These are phyloP conservation scores for Charaxes varanes DNA, from an alignment of 1,140 invertebrate species.

Conservation along the genomic window DNA sequence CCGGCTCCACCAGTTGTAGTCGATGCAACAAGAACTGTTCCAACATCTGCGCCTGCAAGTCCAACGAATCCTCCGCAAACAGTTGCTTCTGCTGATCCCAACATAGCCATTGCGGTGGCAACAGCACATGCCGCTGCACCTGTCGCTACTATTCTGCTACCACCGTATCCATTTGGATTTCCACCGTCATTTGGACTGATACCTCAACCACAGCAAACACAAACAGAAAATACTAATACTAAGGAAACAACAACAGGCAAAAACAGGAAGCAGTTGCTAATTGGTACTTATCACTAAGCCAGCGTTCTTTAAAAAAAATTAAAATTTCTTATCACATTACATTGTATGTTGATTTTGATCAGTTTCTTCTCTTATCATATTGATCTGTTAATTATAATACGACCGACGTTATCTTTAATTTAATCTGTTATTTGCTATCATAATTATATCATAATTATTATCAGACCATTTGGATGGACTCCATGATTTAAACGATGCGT, in stretches of 20 bases:
- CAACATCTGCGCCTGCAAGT: conserved; percentile 20
- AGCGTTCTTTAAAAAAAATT: too few relatives aligned
- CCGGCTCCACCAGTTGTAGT: conserved; percentile 28
- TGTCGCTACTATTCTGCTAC: conserved; percentile 54
- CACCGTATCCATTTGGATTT: conserved; percentile 56
- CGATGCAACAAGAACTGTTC: conserved; percentile 26
- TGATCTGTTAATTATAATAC: too few relatives aligned
- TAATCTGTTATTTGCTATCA: too few relatives aligned
- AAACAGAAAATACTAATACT: conserved; percentile 32
- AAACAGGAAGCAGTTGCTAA: too few relatives aligned
- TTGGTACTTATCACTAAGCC: too few relatives aligned
- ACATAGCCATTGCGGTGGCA: conserved; percentile 57
- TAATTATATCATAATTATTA: too few relatives aligned
- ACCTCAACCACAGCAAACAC: conserved; percentile 31
- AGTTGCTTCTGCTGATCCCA: conserved; percentile 30
- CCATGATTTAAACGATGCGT: too few relatives aligned
- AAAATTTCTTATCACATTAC: too few relatives aligned
- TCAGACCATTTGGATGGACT: too few relatives aligned
- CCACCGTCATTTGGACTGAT: conserved; percentile 46
- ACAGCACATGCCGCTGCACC: conserved; percentile 60
- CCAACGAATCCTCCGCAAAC: conserved; percentile 29
- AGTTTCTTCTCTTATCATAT: too few relatives aligned
- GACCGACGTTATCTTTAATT: too few relatives aligned
- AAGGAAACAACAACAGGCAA: conserved; percentile 45
- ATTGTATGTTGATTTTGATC: too few relatives aligned